Evolutionary conservation across 1,140 invertebrate species (phyloP), one percentile per base, ranked within the genome.

Genomic region (Aleiodes sp.): DNA sequence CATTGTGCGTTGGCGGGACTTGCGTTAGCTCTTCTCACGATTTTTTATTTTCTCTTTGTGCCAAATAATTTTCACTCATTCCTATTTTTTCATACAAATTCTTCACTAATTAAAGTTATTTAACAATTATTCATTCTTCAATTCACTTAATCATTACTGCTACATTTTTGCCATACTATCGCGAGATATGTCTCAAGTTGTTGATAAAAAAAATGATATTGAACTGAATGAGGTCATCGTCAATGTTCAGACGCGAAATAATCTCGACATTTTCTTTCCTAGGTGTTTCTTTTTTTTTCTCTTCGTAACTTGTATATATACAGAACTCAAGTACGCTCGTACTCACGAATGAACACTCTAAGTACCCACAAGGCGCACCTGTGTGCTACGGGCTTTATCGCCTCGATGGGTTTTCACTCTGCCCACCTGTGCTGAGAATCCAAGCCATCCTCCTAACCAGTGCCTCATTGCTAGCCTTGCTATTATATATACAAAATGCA

Each of bases 21-120:
- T 52, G 46, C 64, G 46, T 35, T 66, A 29, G 43, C 43, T 59
- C 68, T 70, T 70, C 68, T 70, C 68, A 70, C 68, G 60, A 57
- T 56, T 52, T 63, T 33, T 52, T 59, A 41, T 46, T 39, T 41
- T 46, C 37, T 14, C 61, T 28, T 43, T 33, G 59, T 61, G 26
- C 37, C 62, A 52, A 52, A 24, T n/a, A n/a, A n/a, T n/a, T n/a
- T n/a, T n/a, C n/a, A n/a, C n/a, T n/a, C n/a, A n/a, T n/a, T n/a
- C n/a, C n/a, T n/a, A n/a, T n/a, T n/a, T n/a, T n/a, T n/a, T n/a
- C n/a, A n/a, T n/a, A n/a, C n/a, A n/a, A n/a, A n/a, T n/a, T n/a
- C n/a, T n/a, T n/a, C n/a, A n/a, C n/a, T n/a, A n/a, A n/a, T n/a
- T n/a, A n/a, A n/a, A n/a, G n/a, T n/a, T n/a, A n/a, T n/a, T n/a